A percentile compares a stretch with the other conserved stretches of the same genome.
These are phyloP conservation scores for Bovichtus diacanthus DNA, from an alignment of 2,797 vertebrate genomes.

Conservation along the genomic window DNA sequence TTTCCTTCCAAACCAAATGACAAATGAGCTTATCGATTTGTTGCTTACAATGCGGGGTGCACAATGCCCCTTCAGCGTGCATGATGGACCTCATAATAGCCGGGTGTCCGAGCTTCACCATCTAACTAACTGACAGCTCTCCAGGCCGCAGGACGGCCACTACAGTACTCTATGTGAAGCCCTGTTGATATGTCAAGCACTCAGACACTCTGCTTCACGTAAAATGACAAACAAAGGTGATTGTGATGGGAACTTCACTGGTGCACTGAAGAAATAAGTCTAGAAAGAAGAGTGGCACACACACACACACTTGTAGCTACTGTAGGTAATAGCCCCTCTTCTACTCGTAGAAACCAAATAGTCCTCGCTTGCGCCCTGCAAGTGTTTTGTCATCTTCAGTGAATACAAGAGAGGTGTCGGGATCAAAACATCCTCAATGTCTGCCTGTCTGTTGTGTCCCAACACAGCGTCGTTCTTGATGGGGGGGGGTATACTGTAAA, in stretches of 20 bases:
- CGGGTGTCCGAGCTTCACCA: slow-evolving; percentile 62
- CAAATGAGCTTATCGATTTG: slow-evolving; percentile 87
- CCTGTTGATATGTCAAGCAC: slow-evolving; percentile 32
- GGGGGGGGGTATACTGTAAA: not conserved
- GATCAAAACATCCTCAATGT: slow-evolving; percentile 11
- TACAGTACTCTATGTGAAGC: slow-evolving; percentile 11
- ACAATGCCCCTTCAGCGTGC: slow-evolving; percentile 64
- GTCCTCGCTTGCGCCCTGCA: not conserved
- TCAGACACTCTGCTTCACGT: not conserved
- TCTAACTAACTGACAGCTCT: slow-evolving; percentile 56
- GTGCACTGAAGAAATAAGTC: not conserved
- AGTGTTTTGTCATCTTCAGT: not conserved
- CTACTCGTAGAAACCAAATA: not conserved
- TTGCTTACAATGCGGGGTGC: slow-evolving; percentile 79
- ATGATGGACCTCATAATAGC: slow-evolving; percentile 82
- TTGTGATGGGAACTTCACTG: not conserved
- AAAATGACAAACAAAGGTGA: slow-evolving; percentile 23
- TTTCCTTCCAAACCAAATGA: slow-evolving; percentile 85
- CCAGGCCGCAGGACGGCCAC: slow-evolving; percentile 1
- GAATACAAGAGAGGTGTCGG: slow-evolving; percentile 8
- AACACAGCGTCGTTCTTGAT: not conserved
- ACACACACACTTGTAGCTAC: not conserved
- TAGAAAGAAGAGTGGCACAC: slow-evolving; percentile 4
- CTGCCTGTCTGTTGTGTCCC: not conserved
- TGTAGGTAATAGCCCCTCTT: slow-evolving; percentile 1